Conservation (phyloP, 2,113 vertebrate genomes). For the Glareola pratincola region DNA sequence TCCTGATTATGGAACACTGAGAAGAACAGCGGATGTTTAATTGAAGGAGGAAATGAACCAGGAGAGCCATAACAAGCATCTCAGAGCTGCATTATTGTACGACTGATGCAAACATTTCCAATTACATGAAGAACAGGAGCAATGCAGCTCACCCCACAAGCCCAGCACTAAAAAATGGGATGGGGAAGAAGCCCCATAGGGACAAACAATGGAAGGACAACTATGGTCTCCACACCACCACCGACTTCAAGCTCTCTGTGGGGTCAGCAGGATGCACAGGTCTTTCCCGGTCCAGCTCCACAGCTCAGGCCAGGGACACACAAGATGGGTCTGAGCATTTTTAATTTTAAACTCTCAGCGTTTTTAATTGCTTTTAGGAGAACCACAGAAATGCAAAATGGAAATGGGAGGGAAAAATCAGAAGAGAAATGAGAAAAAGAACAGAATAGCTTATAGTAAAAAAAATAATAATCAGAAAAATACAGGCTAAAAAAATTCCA, state of each 20-base stretch:
- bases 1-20: background rate
- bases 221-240: background rate
- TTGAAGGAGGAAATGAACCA: background rate
- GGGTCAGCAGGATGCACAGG: background rate
- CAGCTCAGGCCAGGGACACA: background rate
- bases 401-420: background rate
- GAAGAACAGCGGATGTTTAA: background rate
- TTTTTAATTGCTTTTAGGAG: background rate
- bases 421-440: background rate
- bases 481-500: background rate
- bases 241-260: background rate
- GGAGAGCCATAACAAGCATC: background rate
- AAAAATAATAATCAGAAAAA: background rate
- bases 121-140: background rate
- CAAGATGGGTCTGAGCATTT: background rate
- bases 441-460: background rate
- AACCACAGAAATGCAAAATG: background rate
- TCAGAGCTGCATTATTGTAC: background rate
- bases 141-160: background rate
- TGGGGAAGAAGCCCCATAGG: fast-evolving
- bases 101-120: background rate
- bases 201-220: background rate
- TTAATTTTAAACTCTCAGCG: background rate
- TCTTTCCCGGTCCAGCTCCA: background rate
- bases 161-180: background rate